A percentile compares a stretch with the other conserved stretches of the same genome.
Evolutionary conservation across 2,888 invertebrate species (phyloP).

Genomic region (Melieria picta): DNA sequence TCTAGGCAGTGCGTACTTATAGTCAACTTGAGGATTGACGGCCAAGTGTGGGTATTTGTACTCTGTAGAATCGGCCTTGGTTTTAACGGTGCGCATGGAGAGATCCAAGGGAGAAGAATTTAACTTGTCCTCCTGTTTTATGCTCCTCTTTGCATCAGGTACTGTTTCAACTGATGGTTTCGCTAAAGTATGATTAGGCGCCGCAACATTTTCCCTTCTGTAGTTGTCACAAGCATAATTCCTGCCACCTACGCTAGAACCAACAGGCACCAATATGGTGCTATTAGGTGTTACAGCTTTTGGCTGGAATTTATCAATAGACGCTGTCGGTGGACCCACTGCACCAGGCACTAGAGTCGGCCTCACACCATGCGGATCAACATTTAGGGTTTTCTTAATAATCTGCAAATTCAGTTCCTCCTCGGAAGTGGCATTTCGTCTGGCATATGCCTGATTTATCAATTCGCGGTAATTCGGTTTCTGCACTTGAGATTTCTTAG

Average conservation of each 20-base stretch:
- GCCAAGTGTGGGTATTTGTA: slow-evolving; percentile 43
- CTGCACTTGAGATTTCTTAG: slow-evolving; percentile 46
- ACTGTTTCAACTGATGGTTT: slow-evolving; percentile 16
- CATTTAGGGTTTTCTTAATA: slow-evolving; percentile 63
- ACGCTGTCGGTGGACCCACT: slow-evolving; percentile 30
- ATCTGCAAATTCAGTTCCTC: slow-evolving; percentile 63
- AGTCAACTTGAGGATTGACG: slow-evolving; percentile 37
- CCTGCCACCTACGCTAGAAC: background rate
- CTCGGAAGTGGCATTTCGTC: slow-evolving; percentile 60
- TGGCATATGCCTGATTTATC: slow-evolving; percentile 59
- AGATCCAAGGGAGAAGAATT: slow-evolving; percentile 80
- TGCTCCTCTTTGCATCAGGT: slow-evolving; percentile 11
- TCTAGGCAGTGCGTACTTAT: slow-evolving; percentile 71
- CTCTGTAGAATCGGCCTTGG: slow-evolving; percentile 88
- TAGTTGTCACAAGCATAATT: background rate
- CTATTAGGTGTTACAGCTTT: background rate
- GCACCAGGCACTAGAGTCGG: slow-evolving; percentile 16
- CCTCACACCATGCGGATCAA: slow-evolving; percentile 45
- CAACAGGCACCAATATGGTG: slow-evolving; percentile 9
- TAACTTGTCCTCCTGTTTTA: slow-evolving; percentile 23
- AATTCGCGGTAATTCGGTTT: slow-evolving; percentile 63
- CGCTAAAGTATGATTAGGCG: background rate
- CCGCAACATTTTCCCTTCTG: slow-evolving; percentile 3
- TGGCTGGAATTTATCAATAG: slow-evolving; percentile 12
- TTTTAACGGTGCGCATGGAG: slow-evolving; percentile 88